These are phyloP conservation scores for Caenorhabditis angaria DNA, from an alignment of 2,888 invertebrate genomes.

Conservation along the genomic window DNA sequence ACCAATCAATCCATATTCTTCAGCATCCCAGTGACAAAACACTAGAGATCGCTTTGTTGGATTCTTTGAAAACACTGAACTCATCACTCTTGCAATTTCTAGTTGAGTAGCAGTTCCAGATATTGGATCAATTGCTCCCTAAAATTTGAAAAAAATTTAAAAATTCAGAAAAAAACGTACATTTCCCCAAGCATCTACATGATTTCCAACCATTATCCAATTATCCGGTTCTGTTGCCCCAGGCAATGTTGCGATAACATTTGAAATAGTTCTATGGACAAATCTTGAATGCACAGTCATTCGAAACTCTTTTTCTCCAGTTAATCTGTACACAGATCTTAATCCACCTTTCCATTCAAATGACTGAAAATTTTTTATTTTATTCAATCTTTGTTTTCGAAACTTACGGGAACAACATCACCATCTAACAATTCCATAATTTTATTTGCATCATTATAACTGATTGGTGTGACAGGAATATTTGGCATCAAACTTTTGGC, in stretches of 20 bases:
- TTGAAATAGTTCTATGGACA: slow-evolving; percentile 60
- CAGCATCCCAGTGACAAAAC: slow-evolving; percentile 75
- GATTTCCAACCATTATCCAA: slow-evolving; percentile 76
- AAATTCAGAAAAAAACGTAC: slow-evolving; percentile 31
- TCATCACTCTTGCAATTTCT: slow-evolving; percentile 70
- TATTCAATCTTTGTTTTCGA: neutral
- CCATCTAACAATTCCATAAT: slow-evolving; percentile 48
- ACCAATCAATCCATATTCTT: slow-evolving; percentile 74
- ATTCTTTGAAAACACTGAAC: slow-evolving; percentile 10
- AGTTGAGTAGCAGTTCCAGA: slow-evolving; percentile 75
- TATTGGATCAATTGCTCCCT: slow-evolving; percentile 74
- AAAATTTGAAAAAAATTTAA: slow-evolving; percentile 66
- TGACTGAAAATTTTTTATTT: slow-evolving; percentile 12
- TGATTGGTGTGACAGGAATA: slow-evolving; percentile 56
- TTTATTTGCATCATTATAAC: slow-evolving; percentile 48
- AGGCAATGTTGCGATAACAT: slow-evolving; percentile 71
- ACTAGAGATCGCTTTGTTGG: slow-evolving; percentile 71
- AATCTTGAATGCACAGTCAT: slow-evolving; percentile 42
- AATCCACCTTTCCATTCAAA: slow-evolving; percentile 48
- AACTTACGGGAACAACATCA: slow-evolving; percentile 18
- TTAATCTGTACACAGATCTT: slow-evolving; percentile 66
- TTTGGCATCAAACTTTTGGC: slow-evolving; percentile 31
- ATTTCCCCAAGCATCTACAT: slow-evolving; percentile 75
- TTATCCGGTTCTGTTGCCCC: slow-evolving; percentile 74
- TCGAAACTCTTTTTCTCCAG: slow-evolving; percentile 38